Base-by-base conservation (phyloP, 2,113 vertebrate genomes). In the Crotalus viridis region DNA sequence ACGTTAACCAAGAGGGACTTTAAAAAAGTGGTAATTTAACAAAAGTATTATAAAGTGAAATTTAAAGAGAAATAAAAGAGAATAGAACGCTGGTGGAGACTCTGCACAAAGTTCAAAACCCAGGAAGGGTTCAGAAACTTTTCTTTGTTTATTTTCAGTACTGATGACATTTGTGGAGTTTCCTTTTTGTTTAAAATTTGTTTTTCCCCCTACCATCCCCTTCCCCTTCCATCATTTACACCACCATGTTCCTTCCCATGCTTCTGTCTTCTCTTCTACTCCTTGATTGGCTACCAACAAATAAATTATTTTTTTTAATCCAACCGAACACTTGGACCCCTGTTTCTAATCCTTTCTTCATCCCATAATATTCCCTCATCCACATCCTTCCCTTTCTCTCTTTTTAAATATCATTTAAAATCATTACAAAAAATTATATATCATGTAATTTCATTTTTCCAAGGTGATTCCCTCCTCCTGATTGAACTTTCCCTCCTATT, bases 1-100 rank as follows among this genome's bases (percentile, higher is more conserved):
- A 99, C 99, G 99, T 99, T 99, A 99, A 99, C 99, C 99, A 99
- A 98, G 99, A 99, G 99, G 99, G 99, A 99, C 98, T 99, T 99
- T 98, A 98, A 98, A 98, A 98, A 98, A 86, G 88, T 93, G 92
- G 89, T 87, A 90, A 98, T 98, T 98, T 97, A 96, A 97, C 97
- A 96, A 96, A 95, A 94, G 96, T 64, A 88, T 74, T 52, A 98
- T 98, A 98, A 98, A 98, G 98, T 99, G 97, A 97, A 96, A 54
- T 86, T 91, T 46, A 87, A 87, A 87, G 48, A 54, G 52, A 91
- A 85, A 91, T 81, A 94, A 98, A 97, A 98, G 97, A 98, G 96
- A 97, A 97, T 99, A 98, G 98, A 98, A 98, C 98, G 98, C 98
- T 99, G 98, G 98, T 98, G 98, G 98, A 98, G 74, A 98, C 98